Percentiles rank a stretch among this genome's conserved stretches.
Evolutionary conservation across 2,113 vertebrate species (phyloP).

Genomic region (Rhinoderma darwinii): DNA sequence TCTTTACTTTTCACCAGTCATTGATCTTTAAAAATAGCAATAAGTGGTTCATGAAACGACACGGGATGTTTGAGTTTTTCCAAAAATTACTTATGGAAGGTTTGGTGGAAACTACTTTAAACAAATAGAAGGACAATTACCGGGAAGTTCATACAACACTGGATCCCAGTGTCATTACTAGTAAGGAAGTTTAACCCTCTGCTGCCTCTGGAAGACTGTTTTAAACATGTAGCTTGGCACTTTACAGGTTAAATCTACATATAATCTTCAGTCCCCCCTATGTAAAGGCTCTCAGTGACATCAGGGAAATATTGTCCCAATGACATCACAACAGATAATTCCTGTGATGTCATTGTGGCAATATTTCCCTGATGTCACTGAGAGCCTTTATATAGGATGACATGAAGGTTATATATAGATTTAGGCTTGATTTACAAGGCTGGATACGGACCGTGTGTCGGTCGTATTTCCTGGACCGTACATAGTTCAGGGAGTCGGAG

Average conservation of each 20-base stretch:
- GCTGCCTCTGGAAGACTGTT: not conserved
- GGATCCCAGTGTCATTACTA: not conserved
- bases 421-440: no score
- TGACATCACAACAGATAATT: no score
- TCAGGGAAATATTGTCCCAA: no score
- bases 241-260: not conserved
- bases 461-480: no score
- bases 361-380: no score
- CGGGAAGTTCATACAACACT: not conserved
- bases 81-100: conserved; percentile 31
- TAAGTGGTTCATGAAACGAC: not conserved
- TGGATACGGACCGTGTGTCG: no score
- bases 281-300: no score
- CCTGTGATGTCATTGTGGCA: no score
- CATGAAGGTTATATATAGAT: no score
- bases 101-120: conserved; percentile 8
- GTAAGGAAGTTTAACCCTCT: not conserved
- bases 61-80: conserved; percentile 22
- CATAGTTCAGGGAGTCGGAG: no score
- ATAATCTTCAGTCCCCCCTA: not conserved
- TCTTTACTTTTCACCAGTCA: conserved; percentile 4
- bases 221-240: not conserved
- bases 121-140: conserved; percentile 35
- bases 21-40: not conserved
- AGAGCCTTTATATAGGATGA: no score